Conservation (phyloP, 2,113 vertebrate species). For the Panurus biarmicus region DNA sequence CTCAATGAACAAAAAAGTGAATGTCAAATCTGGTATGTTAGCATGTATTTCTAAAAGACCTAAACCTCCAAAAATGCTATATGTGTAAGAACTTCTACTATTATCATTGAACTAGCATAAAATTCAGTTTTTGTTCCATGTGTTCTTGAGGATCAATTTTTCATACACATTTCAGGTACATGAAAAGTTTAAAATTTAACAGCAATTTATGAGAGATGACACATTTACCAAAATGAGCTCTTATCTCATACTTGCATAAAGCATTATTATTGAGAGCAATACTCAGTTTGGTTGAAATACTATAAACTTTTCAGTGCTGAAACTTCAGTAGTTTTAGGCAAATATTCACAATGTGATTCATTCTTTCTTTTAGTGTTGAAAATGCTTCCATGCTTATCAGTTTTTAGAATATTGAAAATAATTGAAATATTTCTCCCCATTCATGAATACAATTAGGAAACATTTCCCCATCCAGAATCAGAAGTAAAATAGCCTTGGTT, state of each 20-base stretch:
- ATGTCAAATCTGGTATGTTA: neutral
- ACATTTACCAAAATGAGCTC: neutral
- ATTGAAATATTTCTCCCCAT: neutral
- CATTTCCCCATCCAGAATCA: neutral
- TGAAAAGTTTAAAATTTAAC: neutral
- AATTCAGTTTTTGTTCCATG: neutral
- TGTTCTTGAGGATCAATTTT: neutral
- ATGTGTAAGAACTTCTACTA: neutral
- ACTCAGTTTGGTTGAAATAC: neutral
- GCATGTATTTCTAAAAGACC: neutral
- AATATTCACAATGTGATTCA: neutral
- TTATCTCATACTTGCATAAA: neutral
- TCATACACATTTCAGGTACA: neutral
- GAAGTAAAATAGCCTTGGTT: neutral
- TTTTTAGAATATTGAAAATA: neutral
- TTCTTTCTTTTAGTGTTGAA: neutral
- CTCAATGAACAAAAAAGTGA: neutral
- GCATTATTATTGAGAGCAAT: neutral
- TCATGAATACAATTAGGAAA: neutral
- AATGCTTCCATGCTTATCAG: neutral
- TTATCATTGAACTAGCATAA: neutral
- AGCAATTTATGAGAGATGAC: neutral
- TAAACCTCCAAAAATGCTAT: neutral
- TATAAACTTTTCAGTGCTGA: neutral
- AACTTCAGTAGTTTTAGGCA: neutral